Conservation (phyloP, 2,113 vertebrate genomes). For the Mandrillus leucophaeus region DNA sequence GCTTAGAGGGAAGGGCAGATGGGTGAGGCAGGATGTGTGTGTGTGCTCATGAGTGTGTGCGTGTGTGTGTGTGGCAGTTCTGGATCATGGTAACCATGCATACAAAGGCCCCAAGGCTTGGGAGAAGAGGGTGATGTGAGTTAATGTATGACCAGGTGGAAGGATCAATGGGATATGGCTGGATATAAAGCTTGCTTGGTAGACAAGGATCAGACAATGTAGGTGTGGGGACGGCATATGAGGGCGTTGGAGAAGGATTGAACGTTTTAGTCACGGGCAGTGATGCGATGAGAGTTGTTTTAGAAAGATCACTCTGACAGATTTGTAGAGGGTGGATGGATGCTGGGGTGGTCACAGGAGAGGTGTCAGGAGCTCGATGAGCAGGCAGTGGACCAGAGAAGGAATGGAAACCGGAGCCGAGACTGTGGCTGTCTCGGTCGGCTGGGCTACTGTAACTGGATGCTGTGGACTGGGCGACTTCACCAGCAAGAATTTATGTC, state of each 20-base stretch:
- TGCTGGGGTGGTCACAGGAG: background rate
- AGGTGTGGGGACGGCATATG: background rate
- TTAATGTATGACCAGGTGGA: background rate
- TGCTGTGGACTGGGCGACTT: accelerated
- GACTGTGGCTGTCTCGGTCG: background rate
- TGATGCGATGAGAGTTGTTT: background rate
- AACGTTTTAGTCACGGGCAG: background rate
- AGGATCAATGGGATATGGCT: accelerated
- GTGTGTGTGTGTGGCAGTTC: background rate
- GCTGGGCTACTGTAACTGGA: background rate
- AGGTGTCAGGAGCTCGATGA: background rate
- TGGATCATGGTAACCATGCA: accelerated
- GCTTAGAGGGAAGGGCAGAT: background rate
- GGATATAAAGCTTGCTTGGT: background rate
- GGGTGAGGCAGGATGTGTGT: no score
- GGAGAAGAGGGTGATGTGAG: background rate
- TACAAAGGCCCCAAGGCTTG: background rate
- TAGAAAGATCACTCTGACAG: background rate
- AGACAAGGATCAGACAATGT: background rate
- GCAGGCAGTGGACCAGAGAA: background rate
- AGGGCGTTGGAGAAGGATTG: background rate
- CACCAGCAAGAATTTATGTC: no score
- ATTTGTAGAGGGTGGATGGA: background rate
- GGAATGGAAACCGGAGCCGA: background rate
- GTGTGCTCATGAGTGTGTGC: no score